Base-by-base conservation (phyloP, 2,113 vertebrate species). In the Corythaixoides concolor region DNA sequence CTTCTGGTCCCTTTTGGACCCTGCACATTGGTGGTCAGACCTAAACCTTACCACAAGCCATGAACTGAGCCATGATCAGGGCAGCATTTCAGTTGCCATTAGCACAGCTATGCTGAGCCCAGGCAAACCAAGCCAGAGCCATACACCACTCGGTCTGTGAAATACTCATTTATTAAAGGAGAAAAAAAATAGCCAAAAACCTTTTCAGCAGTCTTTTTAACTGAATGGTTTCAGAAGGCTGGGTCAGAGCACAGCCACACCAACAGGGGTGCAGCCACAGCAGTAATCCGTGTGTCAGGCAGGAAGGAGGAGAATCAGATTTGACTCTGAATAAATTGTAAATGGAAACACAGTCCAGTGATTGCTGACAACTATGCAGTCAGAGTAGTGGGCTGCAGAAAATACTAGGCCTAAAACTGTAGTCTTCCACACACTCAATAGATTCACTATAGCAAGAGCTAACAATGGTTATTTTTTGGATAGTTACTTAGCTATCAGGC, bases 111-210 rank as follows among this genome's bases (percentile, higher is more conserved):
- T n/a, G 66, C 52, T 39, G 35, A 93, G 45, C 43, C 22, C 77
- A 33, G 58, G 49, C 53, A 67, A 73, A 74, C 17, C 55, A 45
- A 67, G 28, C 18, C 59, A 66, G n/a, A 43, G 67, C 35, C 30
- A 2, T 0, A 5, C 15, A 35, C 33, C 3, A 0, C 39, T n/a
- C 10, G 1, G 12, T 3, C 66, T 60, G 10, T 6, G 26, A 76
- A 82, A 82, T n/a, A 75, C 7, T 32, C 8, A 5, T 52, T 26
- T 67, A 27, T n/a, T 56, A 8, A 45, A 80, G 72, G 15, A 16
- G 35, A 85, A 66, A 28, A 24, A 32, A 4, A 28, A 56, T 32
- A 32, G 8, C 55, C 28, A 28, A 21, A 53, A 83, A 63, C 39
- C 39, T 39, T 39, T 66, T 23, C 52, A 80, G 49, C 43, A 66